Evolutionary conservation across 2,113 vertebrate genomes (phyloP).

Genomic region (Leucosticte australis): DNA sequence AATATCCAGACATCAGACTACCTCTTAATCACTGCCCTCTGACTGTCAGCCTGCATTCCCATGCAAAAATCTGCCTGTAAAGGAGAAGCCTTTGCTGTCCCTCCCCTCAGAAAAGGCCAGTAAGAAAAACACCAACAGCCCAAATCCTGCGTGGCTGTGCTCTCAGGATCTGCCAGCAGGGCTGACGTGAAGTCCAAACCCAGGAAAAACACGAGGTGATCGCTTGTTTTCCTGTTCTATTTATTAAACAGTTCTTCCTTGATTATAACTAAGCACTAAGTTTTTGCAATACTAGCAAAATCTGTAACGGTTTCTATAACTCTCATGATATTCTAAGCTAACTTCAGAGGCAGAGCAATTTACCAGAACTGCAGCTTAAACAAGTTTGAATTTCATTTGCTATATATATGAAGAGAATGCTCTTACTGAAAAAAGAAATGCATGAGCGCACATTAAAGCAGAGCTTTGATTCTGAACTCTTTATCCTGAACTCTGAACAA

Average conservation of each 20-base stretch:
- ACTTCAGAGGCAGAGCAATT: constrained; percentile 68
- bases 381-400: constrained; percentile 71
- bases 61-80: background rate
- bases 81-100: background rate
- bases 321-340: constrained; percentile 66
- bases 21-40: background rate
- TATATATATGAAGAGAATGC: constrained; percentile 69
- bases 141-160: background rate
- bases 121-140: background rate
- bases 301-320: constrained; percentile 53
- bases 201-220: background rate
- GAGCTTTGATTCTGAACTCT: constrained; percentile 74
- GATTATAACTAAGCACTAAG: constrained; percentile 64
- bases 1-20: background rate
- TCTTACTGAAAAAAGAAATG: constrained; percentile 70
- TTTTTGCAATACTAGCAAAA: constrained; percentile 69
- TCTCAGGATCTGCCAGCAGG: background rate
- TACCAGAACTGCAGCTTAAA: constrained; percentile 70
- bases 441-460: constrained; percentile 70
- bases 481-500: constrained; percentile 76
- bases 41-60: background rate
- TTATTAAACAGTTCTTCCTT: constrained; percentile 62
- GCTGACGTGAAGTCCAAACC: background rate
- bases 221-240: constrained; percentile 39
- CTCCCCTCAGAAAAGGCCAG: background rate